Evolutionary conservation across 2,888 invertebrate species (phyloP), one percentile per base, ranked within the genome.

Genomic region (Xestia c-nigrum): DNA sequence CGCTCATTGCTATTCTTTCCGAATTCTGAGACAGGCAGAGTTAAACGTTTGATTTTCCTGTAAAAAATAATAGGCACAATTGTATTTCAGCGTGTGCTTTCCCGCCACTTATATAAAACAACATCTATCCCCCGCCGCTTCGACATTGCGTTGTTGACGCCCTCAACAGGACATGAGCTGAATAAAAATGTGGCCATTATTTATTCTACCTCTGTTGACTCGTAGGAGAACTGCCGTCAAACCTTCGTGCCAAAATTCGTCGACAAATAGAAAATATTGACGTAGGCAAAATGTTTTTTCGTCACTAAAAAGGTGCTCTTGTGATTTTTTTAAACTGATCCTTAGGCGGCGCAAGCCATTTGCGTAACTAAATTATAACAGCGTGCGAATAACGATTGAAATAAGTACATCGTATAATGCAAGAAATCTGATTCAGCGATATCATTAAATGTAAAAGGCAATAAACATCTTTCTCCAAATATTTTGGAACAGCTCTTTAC

Each of bases 141-240:
- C 83, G 76, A 78, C 83, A 74, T 78, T 76, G 73, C 87, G 86
- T 86, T 85, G 88, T 89, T 90, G 89, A 88, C 90, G 88, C 88
- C 86, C 89, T 88, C 87, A 84, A 83, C 86, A 88, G 87, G 79
- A 89, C 93, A 91, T 86, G 92, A 89, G 88, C 90, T 88, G 93
- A 93, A 93, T 93, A 93, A 92, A 91, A 92, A 93, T 92, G 90
- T 86, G 84, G 85, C 78, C 87, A 90, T 93, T 92, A 93, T 91
- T 93, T 92, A 92, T 91, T 91, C 91, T 88, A 89, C 89, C 89
- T 88, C 85, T 91, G 90, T 93, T 92, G 88, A 92, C 92, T 92
- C 89, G 88, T 85, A 85, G 84, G 84, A 88, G 86, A 85, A 87
- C 86, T 87, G 85, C 88, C 89, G 87, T 87, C 84, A 90, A 86